Evolutionary conservation across 2,888 invertebrate genomes (phyloP).

Genomic region (Drosophila austrosaltans): DNA sequence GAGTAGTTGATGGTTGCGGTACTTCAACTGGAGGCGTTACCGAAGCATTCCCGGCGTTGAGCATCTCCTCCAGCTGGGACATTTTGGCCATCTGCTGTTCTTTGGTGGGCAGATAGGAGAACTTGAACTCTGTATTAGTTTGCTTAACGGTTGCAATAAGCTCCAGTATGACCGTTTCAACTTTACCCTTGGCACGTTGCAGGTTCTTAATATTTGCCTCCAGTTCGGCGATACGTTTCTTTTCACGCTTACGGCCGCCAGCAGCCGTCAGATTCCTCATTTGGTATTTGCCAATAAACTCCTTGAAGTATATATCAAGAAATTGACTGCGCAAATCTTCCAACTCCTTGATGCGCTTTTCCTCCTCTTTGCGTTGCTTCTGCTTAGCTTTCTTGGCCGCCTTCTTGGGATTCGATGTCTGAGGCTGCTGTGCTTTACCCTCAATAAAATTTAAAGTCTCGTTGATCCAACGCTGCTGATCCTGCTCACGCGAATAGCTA

Average conservation of each 20-base stretch:
- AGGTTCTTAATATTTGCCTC: slow-evolving; percentile 82
- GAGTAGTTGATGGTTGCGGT: slow-evolving; percentile 5
- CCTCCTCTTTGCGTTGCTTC: slow-evolving; percentile 82
- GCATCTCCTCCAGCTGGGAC: slow-evolving; percentile 65
- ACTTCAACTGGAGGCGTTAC: slow-evolving; percentile 33
- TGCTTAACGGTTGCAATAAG: slow-evolving; percentile 82
- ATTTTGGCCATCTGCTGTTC: slow-evolving; percentile 81
- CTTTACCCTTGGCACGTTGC: slow-evolving; percentile 82
- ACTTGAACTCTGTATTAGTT: slow-evolving; percentile 81
- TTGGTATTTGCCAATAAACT: slow-evolving; percentile 81
- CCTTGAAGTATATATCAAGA: slow-evolving; percentile 82
- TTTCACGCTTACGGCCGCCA: slow-evolving; percentile 81
- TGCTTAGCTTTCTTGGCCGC: slow-evolving; percentile 83
- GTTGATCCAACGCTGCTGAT: slow-evolving; percentile 82
- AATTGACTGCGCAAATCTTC: slow-evolving; percentile 81
- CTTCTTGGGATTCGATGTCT: slow-evolving; percentile 81
- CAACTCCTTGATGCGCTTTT: slow-evolving; percentile 81
- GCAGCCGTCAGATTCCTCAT: slow-evolving; percentile 76
- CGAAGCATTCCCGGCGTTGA: slow-evolving; percentile 32
- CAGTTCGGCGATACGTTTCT: slow-evolving; percentile 81
- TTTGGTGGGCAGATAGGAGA: slow-evolving; percentile 83
- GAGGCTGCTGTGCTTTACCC: slow-evolving; percentile 78
- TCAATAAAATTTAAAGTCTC: slow-evolving; percentile 82
- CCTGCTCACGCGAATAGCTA: slow-evolving; percentile 77
- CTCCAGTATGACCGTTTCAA: slow-evolving; percentile 82